A percentile compares a stretch with the other conserved stretches of the same genome.
phyloP scores from a whole-genome alignment of 2,113 vertebrate genomes.

The Scophthalmus maximus region DNA sequence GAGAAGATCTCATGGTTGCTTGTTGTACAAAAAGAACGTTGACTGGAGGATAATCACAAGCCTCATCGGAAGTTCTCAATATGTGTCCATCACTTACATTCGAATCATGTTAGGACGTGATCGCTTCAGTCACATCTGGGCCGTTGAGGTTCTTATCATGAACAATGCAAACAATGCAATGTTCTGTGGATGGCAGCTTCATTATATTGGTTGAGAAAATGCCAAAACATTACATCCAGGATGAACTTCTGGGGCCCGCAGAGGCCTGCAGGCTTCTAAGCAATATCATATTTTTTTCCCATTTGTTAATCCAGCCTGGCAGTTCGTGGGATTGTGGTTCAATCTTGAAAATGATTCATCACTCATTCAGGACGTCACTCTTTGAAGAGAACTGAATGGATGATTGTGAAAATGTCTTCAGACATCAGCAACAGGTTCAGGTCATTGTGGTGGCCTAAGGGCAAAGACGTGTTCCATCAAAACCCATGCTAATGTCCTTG shows the following conservation, averaged over 20 bases:
- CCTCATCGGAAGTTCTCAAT: too few relatives aligned
- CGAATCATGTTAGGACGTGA: too few relatives aligned
- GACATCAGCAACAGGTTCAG: not conserved
- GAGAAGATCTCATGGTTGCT: too few relatives aligned
- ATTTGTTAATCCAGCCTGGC: not conserved
- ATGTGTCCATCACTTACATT: too few relatives aligned
- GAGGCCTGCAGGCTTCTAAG: not conserved
- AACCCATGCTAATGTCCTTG: not conserved
- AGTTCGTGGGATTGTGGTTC: not conserved
- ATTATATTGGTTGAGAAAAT: not conserved
- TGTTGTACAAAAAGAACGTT: too few relatives aligned
- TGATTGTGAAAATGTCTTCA: slow-evolving; percentile 27
- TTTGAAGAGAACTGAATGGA: not conserved
- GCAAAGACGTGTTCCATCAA: not conserved
- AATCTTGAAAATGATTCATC: not conserved
- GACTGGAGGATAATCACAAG: too few relatives aligned
- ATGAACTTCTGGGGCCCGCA: not conserved
- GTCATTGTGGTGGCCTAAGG: not conserved
- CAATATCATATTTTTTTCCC: not conserved
- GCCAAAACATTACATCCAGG: not conserved
- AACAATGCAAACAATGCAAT: too few relatives aligned
- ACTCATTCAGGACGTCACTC: not conserved
- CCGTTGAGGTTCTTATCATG: too few relatives aligned
- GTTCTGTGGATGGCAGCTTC: too few relatives aligned
- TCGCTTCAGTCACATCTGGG: too few relatives aligned